Percentiles rank a stretch among this genome's conserved stretches.
These are phyloP conservation scores for Frankliniella intonsa DNA, from an alignment of 2,888 invertebrate species.

Conservation along the genomic window DNA sequence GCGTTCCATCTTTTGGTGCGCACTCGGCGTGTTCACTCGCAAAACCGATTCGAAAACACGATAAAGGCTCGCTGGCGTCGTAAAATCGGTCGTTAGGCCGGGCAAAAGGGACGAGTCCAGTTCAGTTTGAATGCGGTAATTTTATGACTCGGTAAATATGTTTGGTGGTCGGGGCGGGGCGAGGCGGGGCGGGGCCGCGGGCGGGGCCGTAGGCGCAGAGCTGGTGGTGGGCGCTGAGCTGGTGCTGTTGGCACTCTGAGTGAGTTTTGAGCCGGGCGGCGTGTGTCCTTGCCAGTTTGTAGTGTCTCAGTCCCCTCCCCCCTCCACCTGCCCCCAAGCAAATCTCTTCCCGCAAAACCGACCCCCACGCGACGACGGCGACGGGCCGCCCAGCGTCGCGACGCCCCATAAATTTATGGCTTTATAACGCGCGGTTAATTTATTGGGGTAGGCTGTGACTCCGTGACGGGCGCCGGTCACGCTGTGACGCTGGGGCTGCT, in stretches of 20 bases:
- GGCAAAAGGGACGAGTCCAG: background rate
- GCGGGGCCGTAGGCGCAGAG: background rate
- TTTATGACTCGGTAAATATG: constrained; percentile 27
- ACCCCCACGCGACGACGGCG: too few species aligned
- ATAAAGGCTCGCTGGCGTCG: constrained; percentile 13
- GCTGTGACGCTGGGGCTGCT: too few species aligned
- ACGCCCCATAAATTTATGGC: constrained; percentile 8
- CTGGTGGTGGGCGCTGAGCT: background rate
- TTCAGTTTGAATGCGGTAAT: constrained; percentile 11
- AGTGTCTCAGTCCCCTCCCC: background rate
- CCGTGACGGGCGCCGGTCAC: too few species aligned
- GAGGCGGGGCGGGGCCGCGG: background rate
- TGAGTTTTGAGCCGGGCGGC: constrained; percentile 14
- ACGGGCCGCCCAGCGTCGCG: background rate
- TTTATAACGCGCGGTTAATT: constrained; percentile 4
- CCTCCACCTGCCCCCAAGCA: background rate
- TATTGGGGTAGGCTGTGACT: background rate
- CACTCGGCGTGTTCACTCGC: too few species aligned
- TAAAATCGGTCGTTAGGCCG: constrained; percentile 20
- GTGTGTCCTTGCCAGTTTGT: constrained; percentile 14
- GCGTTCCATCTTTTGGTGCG: too few species aligned
- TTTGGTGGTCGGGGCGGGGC: background rate
- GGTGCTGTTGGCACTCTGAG: background rate
- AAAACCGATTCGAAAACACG: constrained; percentile 12
- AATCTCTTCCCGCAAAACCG: background rate